A percentile compares a stretch with the other conserved stretches of the same genome.
Evolutionary conservation across 2,888 invertebrate species (phyloP).

Genomic region (Drosophila pseudotalamancana): DNA sequence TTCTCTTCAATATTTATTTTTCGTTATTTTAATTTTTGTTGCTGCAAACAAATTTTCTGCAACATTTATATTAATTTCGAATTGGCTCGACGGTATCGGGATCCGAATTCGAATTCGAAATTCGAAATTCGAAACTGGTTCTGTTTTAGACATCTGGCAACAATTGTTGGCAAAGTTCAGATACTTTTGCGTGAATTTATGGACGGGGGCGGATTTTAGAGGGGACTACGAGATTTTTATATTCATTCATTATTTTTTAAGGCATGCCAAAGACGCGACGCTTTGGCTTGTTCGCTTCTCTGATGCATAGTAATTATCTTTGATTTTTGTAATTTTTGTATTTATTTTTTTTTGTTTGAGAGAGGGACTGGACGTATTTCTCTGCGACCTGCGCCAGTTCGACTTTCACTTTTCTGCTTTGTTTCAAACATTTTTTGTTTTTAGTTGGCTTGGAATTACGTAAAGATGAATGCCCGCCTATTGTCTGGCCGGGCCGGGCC

Average conservation of each 20-base stretch:
- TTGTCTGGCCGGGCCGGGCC: constrained; percentile 42
- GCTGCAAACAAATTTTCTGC: constrained; percentile 55
- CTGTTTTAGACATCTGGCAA: constrained; percentile 63
- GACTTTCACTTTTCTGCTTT: constrained; percentile 74
- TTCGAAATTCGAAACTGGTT: constrained; percentile 57
- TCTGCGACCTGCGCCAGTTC: constrained; percentile 33
- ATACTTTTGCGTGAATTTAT: constrained; percentile 28
- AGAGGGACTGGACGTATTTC: constrained; percentile 23
- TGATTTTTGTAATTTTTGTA: constrained; percentile 9
- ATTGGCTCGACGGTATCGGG: constrained; percentile 45
- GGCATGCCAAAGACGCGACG: constrained; percentile 38
- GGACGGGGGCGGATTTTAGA: not conserved
- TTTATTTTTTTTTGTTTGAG: constrained; percentile 16
- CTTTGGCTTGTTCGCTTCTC: constrained; percentile 23
- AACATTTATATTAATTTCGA: constrained; percentile 67
- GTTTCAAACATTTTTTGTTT: constrained; percentile 61
- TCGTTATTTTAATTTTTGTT: constrained; percentile 2
- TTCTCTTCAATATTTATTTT: constrained; percentile 18
- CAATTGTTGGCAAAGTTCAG: constrained; percentile 62
- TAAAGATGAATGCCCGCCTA: constrained; percentile 77
- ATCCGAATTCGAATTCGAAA: constrained; percentile 15
- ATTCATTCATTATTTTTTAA: constrained; percentile 68
- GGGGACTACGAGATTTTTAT: constrained; percentile 32
- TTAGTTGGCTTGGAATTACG: constrained; percentile 65
- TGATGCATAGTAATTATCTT: constrained; percentile 62